phyloP scores from a whole-genome alignment of 2,113 vertebrate species.

The Python bivittatus region DNA sequence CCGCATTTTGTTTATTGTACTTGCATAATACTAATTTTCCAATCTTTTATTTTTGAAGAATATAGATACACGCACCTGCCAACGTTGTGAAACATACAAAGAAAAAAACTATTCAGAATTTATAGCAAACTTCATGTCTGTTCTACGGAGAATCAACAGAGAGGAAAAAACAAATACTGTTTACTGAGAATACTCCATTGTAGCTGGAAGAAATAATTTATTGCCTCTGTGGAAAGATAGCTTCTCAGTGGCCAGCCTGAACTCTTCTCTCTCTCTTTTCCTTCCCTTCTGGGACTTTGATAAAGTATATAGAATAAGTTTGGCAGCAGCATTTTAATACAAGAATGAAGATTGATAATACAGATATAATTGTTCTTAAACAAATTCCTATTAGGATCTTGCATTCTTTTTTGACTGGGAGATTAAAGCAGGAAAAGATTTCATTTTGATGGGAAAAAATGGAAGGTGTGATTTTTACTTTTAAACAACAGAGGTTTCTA shows the following conservation, averaged over 20 bases:
- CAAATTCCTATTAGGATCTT: too few relatives aligned
- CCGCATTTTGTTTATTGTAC: neutral
- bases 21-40: neutral
- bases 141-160: slow-evolving; percentile 43
- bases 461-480: too few relatives aligned
- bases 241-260: neutral
- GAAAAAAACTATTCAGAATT: slow-evolving; percentile 74
- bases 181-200: neutral
- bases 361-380: too few relatives aligned
- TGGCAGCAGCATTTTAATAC: too few relatives aligned
- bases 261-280: neutral
- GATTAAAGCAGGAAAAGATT: too few relatives aligned
- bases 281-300: neutral
- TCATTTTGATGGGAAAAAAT: too few relatives aligned
- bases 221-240: neutral
- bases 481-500: too few relatives aligned
- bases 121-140: slow-evolving; percentile 62
- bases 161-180: too few relatives aligned
- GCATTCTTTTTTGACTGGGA: too few relatives aligned
- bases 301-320: too few relatives aligned
- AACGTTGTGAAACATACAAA: slow-evolving; percentile 78
- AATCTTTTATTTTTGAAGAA: slow-evolving; percentile 57
- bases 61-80: slow-evolving; percentile 64
- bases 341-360: too few relatives aligned
- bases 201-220: neutral